A percentile compares a stretch with the other conserved stretches of the same genome.
phyloP scores from a whole-genome alignment of 2,113 vertebrate species.

The Epinephelus moara region DNA sequence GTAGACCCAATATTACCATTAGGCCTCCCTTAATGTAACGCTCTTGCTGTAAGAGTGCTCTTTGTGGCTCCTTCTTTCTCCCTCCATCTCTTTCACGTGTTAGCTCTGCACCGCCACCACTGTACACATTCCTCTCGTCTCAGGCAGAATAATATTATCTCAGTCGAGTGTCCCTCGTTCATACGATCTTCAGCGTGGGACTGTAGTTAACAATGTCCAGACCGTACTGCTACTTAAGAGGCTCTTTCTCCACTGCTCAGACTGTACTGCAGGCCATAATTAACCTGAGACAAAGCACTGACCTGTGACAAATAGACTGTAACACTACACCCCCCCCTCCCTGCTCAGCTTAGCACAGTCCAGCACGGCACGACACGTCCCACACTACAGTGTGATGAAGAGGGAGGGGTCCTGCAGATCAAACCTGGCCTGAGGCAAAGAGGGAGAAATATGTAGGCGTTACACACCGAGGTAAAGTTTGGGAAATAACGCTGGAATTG shows the following conservation, averaged over 20 bases:
- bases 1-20: slow-evolving; percentile 23
- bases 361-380: not conserved
- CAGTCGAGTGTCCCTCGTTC: slow-evolving; percentile 50
- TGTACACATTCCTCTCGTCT: slow-evolving; percentile 43
- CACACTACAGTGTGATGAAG: slow-evolving; percentile 42
- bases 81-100: not conserved
- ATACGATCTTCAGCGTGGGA: slow-evolving; percentile 63
- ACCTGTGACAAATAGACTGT: slow-evolving; percentile 82
- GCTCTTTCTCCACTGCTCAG: slow-evolving; percentile 44
- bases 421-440: slow-evolving; percentile 49
- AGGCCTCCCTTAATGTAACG: slow-evolving; percentile 41
- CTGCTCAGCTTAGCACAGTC: slow-evolving; percentile 21
- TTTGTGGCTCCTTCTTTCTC: slow-evolving; percentile 19
- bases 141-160: slow-evolving; percentile 72
- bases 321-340: slow-evolving; percentile 62
- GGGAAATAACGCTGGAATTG: slow-evolving; percentile 47
- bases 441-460: slow-evolving; percentile 35
- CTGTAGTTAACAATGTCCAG: slow-evolving; percentile 76
- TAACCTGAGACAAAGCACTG: slow-evolving; percentile 77
- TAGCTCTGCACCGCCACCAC: slow-evolving; percentile 1
- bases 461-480: slow-evolving; percentile 23
- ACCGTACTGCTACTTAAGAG: slow-evolving; percentile 48
- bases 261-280: slow-evolving; percentile 78
- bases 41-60: slow-evolving; percentile 1
- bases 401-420: slow-evolving; percentile 45